Conservation (phyloP, 2,797 vertebrate species). For the Thripadectes ignobilis region DNA sequence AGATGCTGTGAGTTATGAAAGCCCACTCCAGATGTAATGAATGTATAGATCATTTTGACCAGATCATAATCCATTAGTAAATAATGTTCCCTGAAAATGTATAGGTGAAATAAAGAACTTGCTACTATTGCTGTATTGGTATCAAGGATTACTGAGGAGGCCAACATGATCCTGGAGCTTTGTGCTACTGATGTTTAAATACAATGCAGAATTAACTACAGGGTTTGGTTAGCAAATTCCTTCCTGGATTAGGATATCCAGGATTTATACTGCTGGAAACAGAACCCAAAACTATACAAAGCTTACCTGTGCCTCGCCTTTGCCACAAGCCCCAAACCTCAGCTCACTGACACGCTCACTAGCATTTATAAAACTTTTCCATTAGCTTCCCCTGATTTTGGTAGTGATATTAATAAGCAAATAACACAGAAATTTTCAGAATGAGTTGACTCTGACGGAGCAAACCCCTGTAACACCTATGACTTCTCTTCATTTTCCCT, state of each 20-base stretch:
- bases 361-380: neutral
- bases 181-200: neutral
- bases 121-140: neutral
- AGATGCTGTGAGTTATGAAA: constrained; percentile 44
- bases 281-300: neutral
- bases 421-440: neutral
- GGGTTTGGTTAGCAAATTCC: neutral
- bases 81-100: neutral
- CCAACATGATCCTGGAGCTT: neutral
- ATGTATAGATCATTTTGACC: constrained; percentile 62
- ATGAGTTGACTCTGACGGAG: neutral
- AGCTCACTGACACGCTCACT: neutral
- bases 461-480: neutral
- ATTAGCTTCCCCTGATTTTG: neutral
- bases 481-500: neutral
- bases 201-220: neutral
- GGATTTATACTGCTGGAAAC: neutral
- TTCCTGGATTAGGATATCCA: neutral
- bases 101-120: constrained; percentile 47
- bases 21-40: constrained; percentile 37
- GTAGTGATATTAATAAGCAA: neutral
- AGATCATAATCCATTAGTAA: constrained; percentile 56
- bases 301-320: neutral
- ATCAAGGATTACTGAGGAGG: neutral
- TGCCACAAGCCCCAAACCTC: neutral